phyloP scores from a whole-genome alignment of 2,888 invertebrate species.

The Leptopterna dolabrata region DNA sequence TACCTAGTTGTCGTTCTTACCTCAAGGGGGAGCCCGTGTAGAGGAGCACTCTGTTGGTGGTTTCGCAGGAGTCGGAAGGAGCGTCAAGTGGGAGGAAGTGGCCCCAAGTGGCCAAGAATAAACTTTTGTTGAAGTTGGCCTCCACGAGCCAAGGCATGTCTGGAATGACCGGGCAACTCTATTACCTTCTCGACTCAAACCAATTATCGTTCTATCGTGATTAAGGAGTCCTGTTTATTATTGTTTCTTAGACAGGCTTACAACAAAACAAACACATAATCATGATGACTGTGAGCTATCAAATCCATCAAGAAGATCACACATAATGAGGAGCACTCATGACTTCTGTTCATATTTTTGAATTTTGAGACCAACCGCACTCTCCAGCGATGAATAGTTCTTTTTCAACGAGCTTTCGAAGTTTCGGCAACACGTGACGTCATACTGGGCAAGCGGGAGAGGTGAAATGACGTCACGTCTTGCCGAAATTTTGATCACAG shows the following conservation, averaged over 20 bases:
- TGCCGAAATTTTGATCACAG: too few species aligned
- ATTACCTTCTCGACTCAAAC: background rate
- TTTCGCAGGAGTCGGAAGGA: constrained; percentile 74
- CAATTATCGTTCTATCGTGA: background rate
- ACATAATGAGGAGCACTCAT: too few species aligned
- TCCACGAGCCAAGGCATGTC: constrained; percentile 82
- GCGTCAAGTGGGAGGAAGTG: constrained; percentile 76
- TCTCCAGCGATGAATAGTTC: too few species aligned
- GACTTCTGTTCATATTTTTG: too few species aligned
- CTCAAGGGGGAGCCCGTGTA: constrained; percentile 78
- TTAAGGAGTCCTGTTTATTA: background rate
- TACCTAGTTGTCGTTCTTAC: constrained; percentile 56
- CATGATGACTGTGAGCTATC: background rate
- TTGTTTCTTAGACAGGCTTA: background rate
- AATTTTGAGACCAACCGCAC: too few species aligned
- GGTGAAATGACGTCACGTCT: too few species aligned
- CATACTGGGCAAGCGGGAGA: too few species aligned
- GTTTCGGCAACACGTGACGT: too few species aligned
- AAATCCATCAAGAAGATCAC: too few species aligned
- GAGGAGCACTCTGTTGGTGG: constrained; percentile 81
- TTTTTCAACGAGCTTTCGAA: too few species aligned
- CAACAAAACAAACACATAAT: background rate
- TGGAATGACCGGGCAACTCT: constrained; percentile 16
- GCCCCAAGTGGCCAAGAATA: constrained; percentile 87
- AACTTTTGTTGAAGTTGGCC: constrained; percentile 81